Evolutionary conservation across 2,888 invertebrate genomes (phyloP), one percentile per base, ranked within the genome.

Genomic region (Euplagia quadripunctaria): DNA sequence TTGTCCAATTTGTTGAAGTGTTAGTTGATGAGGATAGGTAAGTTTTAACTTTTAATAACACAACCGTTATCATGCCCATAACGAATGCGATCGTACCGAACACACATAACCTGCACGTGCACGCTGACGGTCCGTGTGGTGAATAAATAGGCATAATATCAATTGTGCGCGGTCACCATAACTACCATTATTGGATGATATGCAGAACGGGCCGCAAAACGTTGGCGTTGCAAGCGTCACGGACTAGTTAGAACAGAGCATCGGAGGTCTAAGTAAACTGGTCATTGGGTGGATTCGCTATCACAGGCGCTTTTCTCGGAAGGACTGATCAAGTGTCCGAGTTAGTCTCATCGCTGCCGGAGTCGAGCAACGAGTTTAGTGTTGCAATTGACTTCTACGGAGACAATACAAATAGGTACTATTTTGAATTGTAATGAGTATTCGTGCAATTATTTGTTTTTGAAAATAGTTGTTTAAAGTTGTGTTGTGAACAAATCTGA

Each of bases 311-410:
- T 70, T 70, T 87, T 82, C 84, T 82, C 71, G 76, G 82, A 82
- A 82, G 64, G 51, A 72, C 75, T 79, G 46, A 82, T 82, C 83
- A 74, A 79, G 78, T 86, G 73, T 79, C 81, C 71, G 68, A 71
- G 76, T 65, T 70, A 69, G 65, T 51, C 49, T 51, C 31, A 17
- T 66, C 51, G 51, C 43, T 46, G 43, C 43, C 43, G 49, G 49
- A 17, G 51, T 11, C 17, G 51, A 51, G 55, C 12, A 16, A 7
- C 17, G 41, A 68, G 41, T n/a, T 42, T 17, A 7, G 6, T 16
- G 14, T 41, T 11, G 20, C 51, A 14, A 51, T 8, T 51, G 16
- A 51, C 12, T 66, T 52, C 42, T 55, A 11, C 11, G 42, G 6
- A n/a, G 55, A 51, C 14, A 43, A 43, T 17, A 64, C 11, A 17